Base-by-base conservation (phyloP, 2,797 vertebrate species). In the Ctenopoma kingsleyae region DNA sequence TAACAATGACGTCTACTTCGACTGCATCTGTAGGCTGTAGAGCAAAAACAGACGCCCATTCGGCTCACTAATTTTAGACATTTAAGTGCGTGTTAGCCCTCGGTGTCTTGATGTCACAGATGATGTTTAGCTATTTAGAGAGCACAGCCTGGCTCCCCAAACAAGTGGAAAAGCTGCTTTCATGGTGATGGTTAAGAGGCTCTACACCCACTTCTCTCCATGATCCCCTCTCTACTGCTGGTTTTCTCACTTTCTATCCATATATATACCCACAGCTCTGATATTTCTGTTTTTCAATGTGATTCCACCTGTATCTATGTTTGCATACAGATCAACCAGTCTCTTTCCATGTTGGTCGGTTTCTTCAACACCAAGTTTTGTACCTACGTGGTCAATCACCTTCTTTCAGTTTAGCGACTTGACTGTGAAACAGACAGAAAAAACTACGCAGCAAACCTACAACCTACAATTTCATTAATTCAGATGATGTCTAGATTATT, bases 141-240 rank as follows among this genome's bases (percentile, higher is more conserved):
- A 67, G 68, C 74, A 19, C 32, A 63, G 64, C 63, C 23, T 62
- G 32, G 68, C 68, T 68, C 63, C 75, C 4, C 12, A 60, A 71
- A 82, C 78, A 49, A 55, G 80, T 76, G 71, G 77, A 81, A 87
- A 84, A 87, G 71, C 80, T 60, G 82, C 75, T 83, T 87, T 84
- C 77, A 84, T 82, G 82, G 62, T 84, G 74, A 74, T 59, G 67
- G 76, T 71, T 82, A 74, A 82, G 74, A 82, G 72, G 80, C 78
- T 83, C 78, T 69, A 77, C 82, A 74, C 80, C 75, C 82, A 81
- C 85, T 59, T 53, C 74, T 74, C 59, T 62, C 62, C 65, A 59
- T 68, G 76, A 44, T 27, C 63, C 67, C 22, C 52, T 46, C 74
- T 50, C 57, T 19, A 27, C 65, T 38, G 56, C 40, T 36, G 17